Percentiles rank a stretch among this genome's conserved stretches.
Conservation (phyloP, 2,888 invertebrate genomes). For the Papilio demoleus region DNA sequence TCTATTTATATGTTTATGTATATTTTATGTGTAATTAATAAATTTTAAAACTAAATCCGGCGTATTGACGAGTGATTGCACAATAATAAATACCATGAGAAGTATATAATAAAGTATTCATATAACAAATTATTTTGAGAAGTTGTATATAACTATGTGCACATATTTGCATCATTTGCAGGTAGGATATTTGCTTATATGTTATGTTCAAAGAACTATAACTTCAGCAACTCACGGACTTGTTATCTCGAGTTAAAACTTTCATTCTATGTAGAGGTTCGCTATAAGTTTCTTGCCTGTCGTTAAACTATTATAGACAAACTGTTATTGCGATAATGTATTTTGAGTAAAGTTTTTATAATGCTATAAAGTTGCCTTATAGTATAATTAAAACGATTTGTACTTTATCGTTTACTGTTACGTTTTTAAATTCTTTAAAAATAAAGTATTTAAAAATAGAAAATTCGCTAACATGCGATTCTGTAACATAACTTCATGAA, state of each 20-base stretch:
- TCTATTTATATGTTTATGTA: too few species aligned
- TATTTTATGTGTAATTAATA: too few species aligned
- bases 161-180: neutral
- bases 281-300: constrained; percentile 1
- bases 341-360: neutral
- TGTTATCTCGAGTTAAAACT: constrained; percentile 3
- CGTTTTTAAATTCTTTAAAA: too few species aligned
- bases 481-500: too few species aligned
- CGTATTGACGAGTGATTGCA: too few species aligned
- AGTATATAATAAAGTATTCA: neutral
- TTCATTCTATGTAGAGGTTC: neutral
- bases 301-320: neutral
- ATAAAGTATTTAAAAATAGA: too few species aligned
- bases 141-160: neutral
- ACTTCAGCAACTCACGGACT: neutral
- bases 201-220: neutral
- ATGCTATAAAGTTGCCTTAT: too few species aligned
- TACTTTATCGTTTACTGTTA: too few species aligned
- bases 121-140: neutral
- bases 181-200: neutral
- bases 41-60: too few species aligned
- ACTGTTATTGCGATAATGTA: neutral
- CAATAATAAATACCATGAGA: too few species aligned
- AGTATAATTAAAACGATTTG: too few species aligned
- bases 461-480: too few species aligned